Conservation (phyloP, 92 coral and sea anemone species). For the Parazoanthus swiftii region DNA sequence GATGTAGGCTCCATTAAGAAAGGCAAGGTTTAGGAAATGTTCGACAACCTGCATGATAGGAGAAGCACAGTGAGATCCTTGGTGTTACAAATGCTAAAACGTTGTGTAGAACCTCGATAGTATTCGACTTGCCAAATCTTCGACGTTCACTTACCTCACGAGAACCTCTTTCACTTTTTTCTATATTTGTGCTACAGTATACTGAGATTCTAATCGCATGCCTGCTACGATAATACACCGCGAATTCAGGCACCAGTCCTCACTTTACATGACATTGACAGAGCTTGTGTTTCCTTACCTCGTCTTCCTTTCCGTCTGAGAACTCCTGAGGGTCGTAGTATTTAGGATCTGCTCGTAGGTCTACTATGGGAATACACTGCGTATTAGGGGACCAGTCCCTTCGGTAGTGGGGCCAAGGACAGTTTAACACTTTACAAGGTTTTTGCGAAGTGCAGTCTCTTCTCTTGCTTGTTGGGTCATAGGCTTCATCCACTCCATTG, state of each 20-base stretch:
- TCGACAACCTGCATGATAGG: conserved; percentile 24
- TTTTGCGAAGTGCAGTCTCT: conserved; percentile 39
- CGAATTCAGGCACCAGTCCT: neutral
- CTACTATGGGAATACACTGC: conserved; percentile 41
- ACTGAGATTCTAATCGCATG: too few species aligned
- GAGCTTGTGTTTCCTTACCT: neutral
- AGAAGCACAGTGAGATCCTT: too few species aligned
- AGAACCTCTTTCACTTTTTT: too few species aligned
- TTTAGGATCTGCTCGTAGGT: conserved; percentile 36
- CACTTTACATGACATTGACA: too few species aligned
- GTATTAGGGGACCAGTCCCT: conserved; percentile 48
- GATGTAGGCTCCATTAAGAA: conserved; percentile 52
- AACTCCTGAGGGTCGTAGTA: neutral
- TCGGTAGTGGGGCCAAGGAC: conserved; percentile 55
- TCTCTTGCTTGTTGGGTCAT: conserved; percentile 42
- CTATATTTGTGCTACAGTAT: neutral
- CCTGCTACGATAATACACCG: too few species aligned
- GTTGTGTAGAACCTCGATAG: too few species aligned
- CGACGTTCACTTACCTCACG: too few species aligned
- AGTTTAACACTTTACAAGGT: conserved; percentile 62
- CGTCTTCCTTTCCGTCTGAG: conserved; percentile 24
- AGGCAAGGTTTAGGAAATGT: conserved; percentile 52
- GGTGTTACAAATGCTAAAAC: too few species aligned
- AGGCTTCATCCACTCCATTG: conserved; percentile 30
- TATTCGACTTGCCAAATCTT: too few species aligned